These are phyloP conservation scores for Strigops habroptila DNA, from an alignment of 2,113 vertebrate species.

Conservation along the genomic window DNA sequence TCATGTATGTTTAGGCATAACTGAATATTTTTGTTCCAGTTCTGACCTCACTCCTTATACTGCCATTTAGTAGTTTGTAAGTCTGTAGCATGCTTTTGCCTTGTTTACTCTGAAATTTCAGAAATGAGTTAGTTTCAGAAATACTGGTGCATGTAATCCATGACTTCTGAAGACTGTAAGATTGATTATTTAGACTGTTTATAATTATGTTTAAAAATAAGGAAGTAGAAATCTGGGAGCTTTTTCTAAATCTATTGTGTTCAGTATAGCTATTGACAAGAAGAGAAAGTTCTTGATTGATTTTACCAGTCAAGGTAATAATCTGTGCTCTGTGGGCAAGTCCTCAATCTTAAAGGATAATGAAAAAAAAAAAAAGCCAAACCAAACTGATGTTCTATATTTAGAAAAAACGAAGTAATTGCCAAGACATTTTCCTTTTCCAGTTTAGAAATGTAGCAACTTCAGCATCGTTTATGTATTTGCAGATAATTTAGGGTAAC, in stretches of 20 bases:
- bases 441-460: slow-evolving; percentile 7
- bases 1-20: neutral
- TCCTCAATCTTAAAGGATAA: neutral
- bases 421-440: neutral
- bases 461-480: neutral
- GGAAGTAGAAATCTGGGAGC: neutral
- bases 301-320: slow-evolving; percentile 44
- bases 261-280: neutral
- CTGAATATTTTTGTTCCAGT: neutral
- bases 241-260: neutral
- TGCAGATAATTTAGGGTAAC: slow-evolving; percentile 33
- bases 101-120: neutral
- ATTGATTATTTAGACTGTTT: neutral
- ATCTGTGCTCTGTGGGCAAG: neutral
- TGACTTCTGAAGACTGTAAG: neutral
- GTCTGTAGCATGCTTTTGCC: neutral
- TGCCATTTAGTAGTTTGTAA: neutral
- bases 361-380: neutral
- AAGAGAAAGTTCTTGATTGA: slow-evolving; percentile 46
- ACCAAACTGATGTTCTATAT: neutral
- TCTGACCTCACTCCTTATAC: neutral
- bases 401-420: neutral
- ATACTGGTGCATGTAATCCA: neutral
- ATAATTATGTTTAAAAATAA: neutral
- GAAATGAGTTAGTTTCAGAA: neutral